phyloP scores from a whole-genome alignment of 2,888 invertebrate species.

The Drosophila paracracens region DNA sequence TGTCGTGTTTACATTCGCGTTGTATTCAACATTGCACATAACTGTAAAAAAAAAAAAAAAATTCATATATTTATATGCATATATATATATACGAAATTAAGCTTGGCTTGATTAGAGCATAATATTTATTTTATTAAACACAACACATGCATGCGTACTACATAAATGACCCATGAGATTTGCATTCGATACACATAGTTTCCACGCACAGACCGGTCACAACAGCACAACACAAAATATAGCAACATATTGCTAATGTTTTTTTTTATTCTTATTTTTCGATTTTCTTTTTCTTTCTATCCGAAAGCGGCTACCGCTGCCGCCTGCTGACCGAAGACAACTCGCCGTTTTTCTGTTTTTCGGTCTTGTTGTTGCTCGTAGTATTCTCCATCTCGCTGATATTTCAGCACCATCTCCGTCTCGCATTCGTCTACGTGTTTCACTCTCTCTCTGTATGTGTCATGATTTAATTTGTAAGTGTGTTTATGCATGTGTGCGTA shows the following conservation, averaged over 20 bases:
- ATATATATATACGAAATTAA: background rate
- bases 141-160: slow-evolving; percentile 17
- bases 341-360: slow-evolving; percentile 52
- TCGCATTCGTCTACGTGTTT: slow-evolving; percentile 59
- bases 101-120: slow-evolving; percentile 21
- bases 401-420: slow-evolving; percentile 34
- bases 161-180: slow-evolving; percentile 26
- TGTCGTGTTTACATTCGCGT: slow-evolving; percentile 48
- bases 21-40: slow-evolving; percentile 64
- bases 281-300: slow-evolving; percentile 2
- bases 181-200: slow-evolving; percentile 25
- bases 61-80: background rate
- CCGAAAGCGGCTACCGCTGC: slow-evolving; percentile 39
- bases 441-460: slow-evolving; percentile 47
- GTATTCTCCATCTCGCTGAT: slow-evolving; percentile 50
- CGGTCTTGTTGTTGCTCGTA: slow-evolving; percentile 46
- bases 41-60: slow-evolving; percentile 53
- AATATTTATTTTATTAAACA: slow-evolving; percentile 6
- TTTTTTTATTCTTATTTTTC: slow-evolving; percentile 10
- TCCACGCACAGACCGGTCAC: slow-evolving; percentile 33
- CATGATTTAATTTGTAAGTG: slow-evolving; percentile 32
- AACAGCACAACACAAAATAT: slow-evolving; percentile 26
- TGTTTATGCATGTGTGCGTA: slow-evolving; percentile 36
- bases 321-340: slow-evolving; percentile 51
- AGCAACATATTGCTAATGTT: slow-evolving; percentile 43